Base-by-base conservation (phyloP, 2,888 invertebrate species). In the Pelosia muscerda region DNA sequence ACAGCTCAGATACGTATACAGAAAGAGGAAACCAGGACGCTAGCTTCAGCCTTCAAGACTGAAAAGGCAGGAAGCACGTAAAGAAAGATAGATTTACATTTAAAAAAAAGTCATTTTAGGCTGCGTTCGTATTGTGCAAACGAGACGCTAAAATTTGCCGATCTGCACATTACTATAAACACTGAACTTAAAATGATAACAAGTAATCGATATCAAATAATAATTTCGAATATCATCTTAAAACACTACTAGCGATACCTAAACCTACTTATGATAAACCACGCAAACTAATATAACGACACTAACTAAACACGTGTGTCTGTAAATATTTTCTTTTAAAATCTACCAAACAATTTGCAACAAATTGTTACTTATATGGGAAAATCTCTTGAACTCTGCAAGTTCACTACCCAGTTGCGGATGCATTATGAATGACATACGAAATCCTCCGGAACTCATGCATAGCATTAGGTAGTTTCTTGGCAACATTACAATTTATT, bases 371-470 rank as follows among this genome's bases (percentile, higher is more conserved):
- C 28, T 31, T 15, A 25, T 25, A 8, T 25, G 31, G 6, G 28
- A 15, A 34, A 38, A 15, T 15, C 13, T 15, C 38, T 38, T 38
- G 38, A 22, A 62, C 10, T 10, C n/a, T 23, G 25, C 34, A n/a
- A 63, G 53, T 31, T 31, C 13, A 60, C 53, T 67, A 68, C 57
- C 67, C 70, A 71, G 61, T 68, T 70, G 75, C 78, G 69, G 54
- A 57, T 77, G 79, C 77, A 81, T 77, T 70, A 73, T 78, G 79
- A 76, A 80, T 80, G 74, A 81, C 77, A 80, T 75, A 78, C 76
- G 72, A 73, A 71, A 68, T 69, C 66, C 75, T 42, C 19, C 19
- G 42, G 6, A 42, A 42, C 42, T 42, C 42, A 74, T 78, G 76
- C 72, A 81, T 76, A 73, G 72, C 69, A 72, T 77, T 77, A 68